These are phyloP conservation scores for Nannoperca obscura DNA, from an alignment of 2,797 vertebrate species.

Conservation along the genomic window DNA sequence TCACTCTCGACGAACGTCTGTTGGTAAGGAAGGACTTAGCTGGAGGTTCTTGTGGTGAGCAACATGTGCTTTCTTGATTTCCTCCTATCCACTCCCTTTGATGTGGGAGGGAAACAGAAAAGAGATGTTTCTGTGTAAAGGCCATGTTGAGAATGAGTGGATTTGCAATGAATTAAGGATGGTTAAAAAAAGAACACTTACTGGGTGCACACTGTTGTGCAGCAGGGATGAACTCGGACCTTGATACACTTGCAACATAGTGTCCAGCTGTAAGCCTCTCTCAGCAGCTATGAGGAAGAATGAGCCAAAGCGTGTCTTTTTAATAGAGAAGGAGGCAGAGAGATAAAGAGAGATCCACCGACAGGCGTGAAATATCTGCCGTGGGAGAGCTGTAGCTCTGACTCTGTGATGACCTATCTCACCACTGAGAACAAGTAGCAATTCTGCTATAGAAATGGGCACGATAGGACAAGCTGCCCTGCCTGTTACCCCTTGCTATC, in stretches of 20 bases:
- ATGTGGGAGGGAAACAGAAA: slow-evolving; percentile 52
- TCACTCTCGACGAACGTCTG: slow-evolving; percentile 42
- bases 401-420: slow-evolving; percentile 77
- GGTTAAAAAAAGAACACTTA: slow-evolving; percentile 65
- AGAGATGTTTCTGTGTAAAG: slow-evolving; percentile 61
- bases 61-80: slow-evolving; percentile 66
- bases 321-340: slow-evolving; percentile 60
- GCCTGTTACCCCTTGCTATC: slow-evolving; percentile 50
- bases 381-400: slow-evolving; percentile 69
- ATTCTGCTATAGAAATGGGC: slow-evolving; percentile 74
- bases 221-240: slow-evolving; percentile 39
- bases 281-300: slow-evolving; percentile 47
- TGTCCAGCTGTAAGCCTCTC: slow-evolving; percentile 52
- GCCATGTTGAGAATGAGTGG: slow-evolving; percentile 56
- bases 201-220: slow-evolving; percentile 25
- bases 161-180: slow-evolving; percentile 64
- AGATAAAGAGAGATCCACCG: slow-evolving; percentile 59
- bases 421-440: slow-evolving; percentile 81
- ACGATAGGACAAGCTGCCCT: slow-evolving; percentile 43
- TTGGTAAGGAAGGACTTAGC: slow-evolving; percentile 39
- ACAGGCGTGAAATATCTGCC: slow-evolving; percentile 80
- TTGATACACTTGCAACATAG: slow-evolving; percentile 31
- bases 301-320: slow-evolving; percentile 72
- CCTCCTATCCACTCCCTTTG: slow-evolving; percentile 54
- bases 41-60: slow-evolving; percentile 41